Conservation (phyloP, 2,888 invertebrate species). For the Melanophora roralis region DNA sequence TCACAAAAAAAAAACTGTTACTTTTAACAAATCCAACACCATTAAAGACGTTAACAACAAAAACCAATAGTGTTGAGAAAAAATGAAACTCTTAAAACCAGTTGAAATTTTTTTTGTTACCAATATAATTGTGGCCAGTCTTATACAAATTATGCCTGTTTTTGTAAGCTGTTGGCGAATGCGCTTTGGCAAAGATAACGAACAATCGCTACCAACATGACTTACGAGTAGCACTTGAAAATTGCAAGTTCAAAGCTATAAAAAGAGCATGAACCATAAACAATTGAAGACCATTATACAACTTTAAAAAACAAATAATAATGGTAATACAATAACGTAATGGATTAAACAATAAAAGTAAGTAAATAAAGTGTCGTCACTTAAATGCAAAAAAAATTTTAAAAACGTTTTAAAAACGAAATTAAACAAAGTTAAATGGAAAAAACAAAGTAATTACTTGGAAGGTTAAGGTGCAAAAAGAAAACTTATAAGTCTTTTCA, state of each 20-base stretch:
- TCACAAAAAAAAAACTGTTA: slow-evolving; percentile 39
- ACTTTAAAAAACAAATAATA: slow-evolving; percentile 12
- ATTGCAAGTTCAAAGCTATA: slow-evolving; percentile 51
- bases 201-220: slow-evolving; percentile 22
- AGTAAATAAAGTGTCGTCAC: too few species aligned
- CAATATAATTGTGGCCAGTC: slow-evolving; percentile 16
- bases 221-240: slow-evolving; percentile 40
- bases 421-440: too few species aligned
- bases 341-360: background rate
- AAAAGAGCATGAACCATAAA: slow-evolving; percentile 39
- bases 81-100: background rate
- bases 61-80: background rate
- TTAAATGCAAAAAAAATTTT: too few species aligned
- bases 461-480: too few species aligned
- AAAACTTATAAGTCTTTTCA: too few species aligned
- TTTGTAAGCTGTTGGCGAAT: slow-evolving; percentile 23
- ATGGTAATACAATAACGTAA: slow-evolving; percentile 16
- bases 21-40: background rate
- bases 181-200: slow-evolving; percentile 6
- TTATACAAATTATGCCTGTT: slow-evolving; percentile 17
- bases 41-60: background rate
- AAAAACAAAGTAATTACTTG: too few species aligned
- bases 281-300: slow-evolving; percentile 36
- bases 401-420: too few species aligned
- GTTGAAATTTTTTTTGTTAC: slow-evolving; percentile 33